Evolutionary conservation across 2,113 vertebrate species (phyloP).

Genomic region (Elaphurus davidianus): DNA sequence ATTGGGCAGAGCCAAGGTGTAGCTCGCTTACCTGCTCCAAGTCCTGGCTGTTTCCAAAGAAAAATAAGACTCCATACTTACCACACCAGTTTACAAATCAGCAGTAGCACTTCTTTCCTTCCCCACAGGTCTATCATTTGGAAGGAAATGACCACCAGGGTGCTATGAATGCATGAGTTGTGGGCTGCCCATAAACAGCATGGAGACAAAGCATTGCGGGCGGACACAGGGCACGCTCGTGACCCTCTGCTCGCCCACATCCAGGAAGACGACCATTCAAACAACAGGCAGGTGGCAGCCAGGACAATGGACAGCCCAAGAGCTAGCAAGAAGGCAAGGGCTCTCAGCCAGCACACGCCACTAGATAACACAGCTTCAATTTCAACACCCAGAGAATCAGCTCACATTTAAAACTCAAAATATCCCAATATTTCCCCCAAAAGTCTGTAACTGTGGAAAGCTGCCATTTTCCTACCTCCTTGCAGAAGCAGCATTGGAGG

Average conservation of each 20-base stretch:
- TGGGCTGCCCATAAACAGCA: not conserved
- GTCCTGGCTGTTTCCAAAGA: not conserved
- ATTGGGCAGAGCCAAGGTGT: not conserved
- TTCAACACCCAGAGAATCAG: not conserved
- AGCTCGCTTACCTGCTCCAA: not conserved
- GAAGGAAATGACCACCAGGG: not conserved
- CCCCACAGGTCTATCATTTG: not conserved
- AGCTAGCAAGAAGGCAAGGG: not conserved
- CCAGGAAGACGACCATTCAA: not conserved
- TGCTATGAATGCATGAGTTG: fast-evolving
- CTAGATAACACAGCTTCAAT: constrained; percentile 23
- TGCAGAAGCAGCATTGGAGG: not conserved
- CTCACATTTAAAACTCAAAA: not conserved
- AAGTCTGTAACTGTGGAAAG: not conserved
- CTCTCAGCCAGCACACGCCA: not conserved
- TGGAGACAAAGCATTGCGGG: not conserved
- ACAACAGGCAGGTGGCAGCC: not conserved
- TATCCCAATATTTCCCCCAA: not conserved
- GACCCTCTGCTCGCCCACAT: not conserved
- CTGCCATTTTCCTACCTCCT: not conserved
- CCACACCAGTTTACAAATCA: not conserved
- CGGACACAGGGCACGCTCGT: not conserved
- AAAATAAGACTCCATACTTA: not conserved
- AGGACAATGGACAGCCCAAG: not conserved
- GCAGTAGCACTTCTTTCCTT: not conserved